Evolutionary conservation across 2,113 vertebrate species (phyloP).

Genomic region (Circaetus cinerascens): DNA sequence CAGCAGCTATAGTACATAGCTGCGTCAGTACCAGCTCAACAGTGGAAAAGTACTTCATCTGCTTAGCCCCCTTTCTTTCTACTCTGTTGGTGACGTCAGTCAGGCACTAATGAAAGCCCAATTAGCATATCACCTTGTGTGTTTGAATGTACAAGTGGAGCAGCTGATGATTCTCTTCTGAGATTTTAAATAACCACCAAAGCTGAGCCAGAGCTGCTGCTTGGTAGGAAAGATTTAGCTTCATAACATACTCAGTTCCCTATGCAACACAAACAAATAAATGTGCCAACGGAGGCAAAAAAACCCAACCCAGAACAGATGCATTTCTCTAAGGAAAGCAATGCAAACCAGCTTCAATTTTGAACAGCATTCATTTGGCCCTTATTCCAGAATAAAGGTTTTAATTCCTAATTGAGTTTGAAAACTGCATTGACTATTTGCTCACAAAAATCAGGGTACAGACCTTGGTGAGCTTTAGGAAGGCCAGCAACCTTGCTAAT

Average conservation of each 20-base stretch:
- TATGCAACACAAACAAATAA: slow-evolving; percentile 6
- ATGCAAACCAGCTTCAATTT: neutral
- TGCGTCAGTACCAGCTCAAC: slow-evolving; percentile 10
- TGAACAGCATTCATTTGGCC: neutral
- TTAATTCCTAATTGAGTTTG: neutral
- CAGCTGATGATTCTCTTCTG: slow-evolving; percentile 27
- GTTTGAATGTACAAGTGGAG: slow-evolving; percentile 9
- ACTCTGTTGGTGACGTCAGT: slow-evolving; percentile 8
- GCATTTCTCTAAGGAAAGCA: neutral
- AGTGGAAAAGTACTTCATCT: slow-evolving; percentile 55
- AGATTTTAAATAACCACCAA: slow-evolving; percentile 39
- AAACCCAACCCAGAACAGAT: neutral
- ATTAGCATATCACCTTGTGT: slow-evolving; percentile 45
- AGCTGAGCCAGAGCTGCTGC: neutral
- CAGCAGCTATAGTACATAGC: neutral
- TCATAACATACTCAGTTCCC: neutral
- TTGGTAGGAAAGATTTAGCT: slow-evolving; percentile 26
- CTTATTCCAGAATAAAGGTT: neutral
- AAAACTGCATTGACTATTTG: neutral
- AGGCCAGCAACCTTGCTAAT: neutral
- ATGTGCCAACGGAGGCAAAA: neutral
- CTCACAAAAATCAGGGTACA: neutral
- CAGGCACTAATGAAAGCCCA: slow-evolving; percentile 33
- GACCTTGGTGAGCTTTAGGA: neutral
- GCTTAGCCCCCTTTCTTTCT: neutral